Percentiles rank a stretch among this genome's conserved stretches.
These are phyloP conservation scores for Pristionchus exspectatus DNA, from an alignment of 2,888 invertebrate species.

Conservation along the genomic window DNA sequence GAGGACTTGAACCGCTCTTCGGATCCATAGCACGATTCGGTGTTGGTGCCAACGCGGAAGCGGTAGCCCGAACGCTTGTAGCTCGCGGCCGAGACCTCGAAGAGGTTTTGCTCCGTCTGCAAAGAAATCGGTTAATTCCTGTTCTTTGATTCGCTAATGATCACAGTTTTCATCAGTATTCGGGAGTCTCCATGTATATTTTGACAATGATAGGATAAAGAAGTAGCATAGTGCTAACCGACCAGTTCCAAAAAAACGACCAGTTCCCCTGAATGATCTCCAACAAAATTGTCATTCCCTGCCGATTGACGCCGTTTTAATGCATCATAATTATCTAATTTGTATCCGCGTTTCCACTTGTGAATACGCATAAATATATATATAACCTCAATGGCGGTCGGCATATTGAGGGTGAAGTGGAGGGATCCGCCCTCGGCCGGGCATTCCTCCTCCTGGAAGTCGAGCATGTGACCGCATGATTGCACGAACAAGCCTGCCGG, in stretches of 20 bases:
- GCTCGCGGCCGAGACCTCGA: slow-evolving; percentile 77
- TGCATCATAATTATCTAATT: too few species aligned
- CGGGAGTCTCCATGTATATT: too few species aligned
- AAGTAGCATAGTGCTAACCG: too few species aligned
- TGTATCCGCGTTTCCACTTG: background rate
- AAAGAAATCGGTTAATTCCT: background rate
- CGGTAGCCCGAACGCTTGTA: slow-evolving; percentile 82
- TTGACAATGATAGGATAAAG: too few species aligned
- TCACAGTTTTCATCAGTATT: too few species aligned
- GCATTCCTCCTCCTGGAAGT: slow-evolving; percentile 68
- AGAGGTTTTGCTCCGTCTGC: slow-evolving; percentile 61
- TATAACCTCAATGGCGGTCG: slow-evolving; percentile 44
- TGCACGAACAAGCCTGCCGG: slow-evolving; percentile 66
- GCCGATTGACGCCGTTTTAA: too few species aligned
- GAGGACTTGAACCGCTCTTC: slow-evolving; percentile 64
- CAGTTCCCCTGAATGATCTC: too few species aligned
- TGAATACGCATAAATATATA: background rate
- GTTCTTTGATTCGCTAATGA: too few species aligned
- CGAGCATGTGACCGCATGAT: slow-evolving; percentile 71
- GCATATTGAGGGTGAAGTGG: slow-evolving; percentile 41
- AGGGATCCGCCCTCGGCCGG: slow-evolving; percentile 5
- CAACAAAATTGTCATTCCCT: too few species aligned
- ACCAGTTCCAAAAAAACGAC: too few species aligned
- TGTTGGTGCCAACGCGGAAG: slow-evolving; percentile 81
- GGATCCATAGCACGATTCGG: slow-evolving; percentile 67